Evolutionary conservation across 1,140 invertebrate genomes (phyloP).

Genomic region (Caerostris extrusa): DNA sequence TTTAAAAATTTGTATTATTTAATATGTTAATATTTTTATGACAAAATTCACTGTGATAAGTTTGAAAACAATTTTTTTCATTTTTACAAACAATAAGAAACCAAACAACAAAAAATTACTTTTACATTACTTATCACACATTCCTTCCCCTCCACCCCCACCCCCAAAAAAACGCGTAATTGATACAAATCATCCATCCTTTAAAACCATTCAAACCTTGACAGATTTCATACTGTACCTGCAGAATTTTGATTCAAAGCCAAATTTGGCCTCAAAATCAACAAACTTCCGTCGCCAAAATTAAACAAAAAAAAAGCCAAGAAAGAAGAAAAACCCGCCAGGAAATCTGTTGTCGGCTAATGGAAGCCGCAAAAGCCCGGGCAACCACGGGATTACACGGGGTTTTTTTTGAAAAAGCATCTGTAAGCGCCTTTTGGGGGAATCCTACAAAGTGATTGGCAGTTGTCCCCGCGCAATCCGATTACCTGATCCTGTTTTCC

Average conservation of each 20-base stretch:
- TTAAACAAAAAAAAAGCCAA: no score
- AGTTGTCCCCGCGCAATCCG: not conserved
- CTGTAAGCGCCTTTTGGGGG: not conserved
- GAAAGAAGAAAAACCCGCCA: not conserved
- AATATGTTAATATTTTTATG: no score
- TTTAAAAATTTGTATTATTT: no score
- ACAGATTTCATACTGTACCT: not conserved
- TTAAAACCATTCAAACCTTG: not conserved
- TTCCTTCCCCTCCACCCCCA: no score
- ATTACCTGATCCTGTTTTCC: not conserved
- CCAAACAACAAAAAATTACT: no score
- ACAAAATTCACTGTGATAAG: no score
- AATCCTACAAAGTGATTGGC: not conserved
- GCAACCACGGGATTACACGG: not conserved
- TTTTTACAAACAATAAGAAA: no score
- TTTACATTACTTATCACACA: no score
- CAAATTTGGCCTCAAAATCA: not conserved
- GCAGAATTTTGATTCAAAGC: not conserved
- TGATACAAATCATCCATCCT: not conserved
- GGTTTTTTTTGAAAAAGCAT: not conserved
- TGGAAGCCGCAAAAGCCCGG: not conserved
- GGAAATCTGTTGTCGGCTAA: not conserved
- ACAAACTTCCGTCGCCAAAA: not conserved
- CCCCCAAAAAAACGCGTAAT: not conserved
- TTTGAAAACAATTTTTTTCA: no score